phyloP scores from a whole-genome alignment of 1,140 invertebrate genomes.

The Asobara japonica region DNA sequence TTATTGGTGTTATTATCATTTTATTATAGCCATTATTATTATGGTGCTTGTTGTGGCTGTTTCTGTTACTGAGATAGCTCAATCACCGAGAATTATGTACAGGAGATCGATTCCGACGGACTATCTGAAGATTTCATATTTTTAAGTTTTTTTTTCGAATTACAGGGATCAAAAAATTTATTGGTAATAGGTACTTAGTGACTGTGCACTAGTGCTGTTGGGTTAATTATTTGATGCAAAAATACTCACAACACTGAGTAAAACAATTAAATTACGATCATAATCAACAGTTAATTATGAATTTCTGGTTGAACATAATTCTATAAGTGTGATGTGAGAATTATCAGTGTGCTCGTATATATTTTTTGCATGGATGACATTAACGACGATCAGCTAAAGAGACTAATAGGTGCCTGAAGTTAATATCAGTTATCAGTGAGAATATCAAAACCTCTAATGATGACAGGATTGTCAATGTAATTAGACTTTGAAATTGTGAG shows the following conservation, averaged over 20 bases:
- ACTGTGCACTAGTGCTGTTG: too few species aligned
- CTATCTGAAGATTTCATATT: background rate
- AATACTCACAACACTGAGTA: background rate
- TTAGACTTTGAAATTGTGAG: background rate
- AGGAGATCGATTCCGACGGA: background rate
- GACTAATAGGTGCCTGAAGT: background rate
- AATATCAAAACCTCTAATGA: background rate
- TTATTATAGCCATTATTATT: too few species aligned
- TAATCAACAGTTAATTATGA: background rate
- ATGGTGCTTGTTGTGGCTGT: too few species aligned
- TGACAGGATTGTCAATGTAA: background rate
- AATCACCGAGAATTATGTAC: background rate
- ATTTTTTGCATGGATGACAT: constrained; percentile 1
- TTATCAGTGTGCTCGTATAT: constrained; percentile 6
- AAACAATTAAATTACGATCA: background rate
- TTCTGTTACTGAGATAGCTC: too few species aligned
- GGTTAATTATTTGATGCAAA: background rate
- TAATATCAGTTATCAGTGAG: background rate
- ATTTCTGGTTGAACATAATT: background rate
- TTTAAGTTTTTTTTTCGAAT: too few species aligned
- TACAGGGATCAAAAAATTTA: too few species aligned
- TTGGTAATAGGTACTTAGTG: too few species aligned
- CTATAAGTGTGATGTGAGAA: constrained; percentile 5
- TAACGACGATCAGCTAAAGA: background rate
- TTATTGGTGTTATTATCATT: too few species aligned